Conservation (phyloP, 2,888 invertebrate species). For the Eristalis pertinax region DNA sequence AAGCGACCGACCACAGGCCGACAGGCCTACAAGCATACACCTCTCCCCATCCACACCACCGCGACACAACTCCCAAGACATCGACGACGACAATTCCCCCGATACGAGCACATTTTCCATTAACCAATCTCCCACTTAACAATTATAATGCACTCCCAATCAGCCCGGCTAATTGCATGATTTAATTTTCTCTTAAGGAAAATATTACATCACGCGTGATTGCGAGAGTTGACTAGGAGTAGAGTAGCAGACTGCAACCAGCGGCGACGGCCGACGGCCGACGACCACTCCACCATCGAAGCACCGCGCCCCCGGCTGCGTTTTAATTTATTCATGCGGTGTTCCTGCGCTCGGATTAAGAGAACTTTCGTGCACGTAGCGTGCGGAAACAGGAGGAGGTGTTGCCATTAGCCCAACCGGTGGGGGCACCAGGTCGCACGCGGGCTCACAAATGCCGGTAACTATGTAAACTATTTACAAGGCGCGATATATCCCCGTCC, state of each 20-base stretch:
- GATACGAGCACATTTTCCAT: slow-evolving; percentile 56
- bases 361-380: slow-evolving; percentile 63
- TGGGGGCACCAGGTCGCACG: neutral
- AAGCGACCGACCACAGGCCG: neutral
- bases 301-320: neutral
- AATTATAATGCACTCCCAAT: slow-evolving; percentile 69
- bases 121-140: slow-evolving; percentile 63
- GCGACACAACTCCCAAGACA: slow-evolving; percentile 2
- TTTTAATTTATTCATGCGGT: slow-evolving; percentile 69
- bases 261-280: slow-evolving; percentile 24
- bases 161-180: slow-evolving; percentile 71
- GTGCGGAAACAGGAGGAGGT: slow-evolving; percentile 69
- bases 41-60: neutral
- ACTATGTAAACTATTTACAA: slow-evolving; percentile 64
- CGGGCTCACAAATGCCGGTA: slow-evolving; percentile 36
- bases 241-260: slow-evolving; percentile 11
- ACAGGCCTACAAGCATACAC: neutral
- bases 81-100: slow-evolving; percentile 11
- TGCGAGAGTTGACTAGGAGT: neutral
- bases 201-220: slow-evolving; percentile 71
- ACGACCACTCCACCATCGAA: neutral
- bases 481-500: neutral
- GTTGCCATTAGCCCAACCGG: slow-evolving; percentile 53
- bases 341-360: slow-evolving; percentile 56
- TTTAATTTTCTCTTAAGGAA: slow-evolving; percentile 71